Evolutionary conservation across 92 coral and sea anemone species (phyloP).

Genomic region (Porites rus): DNA sequence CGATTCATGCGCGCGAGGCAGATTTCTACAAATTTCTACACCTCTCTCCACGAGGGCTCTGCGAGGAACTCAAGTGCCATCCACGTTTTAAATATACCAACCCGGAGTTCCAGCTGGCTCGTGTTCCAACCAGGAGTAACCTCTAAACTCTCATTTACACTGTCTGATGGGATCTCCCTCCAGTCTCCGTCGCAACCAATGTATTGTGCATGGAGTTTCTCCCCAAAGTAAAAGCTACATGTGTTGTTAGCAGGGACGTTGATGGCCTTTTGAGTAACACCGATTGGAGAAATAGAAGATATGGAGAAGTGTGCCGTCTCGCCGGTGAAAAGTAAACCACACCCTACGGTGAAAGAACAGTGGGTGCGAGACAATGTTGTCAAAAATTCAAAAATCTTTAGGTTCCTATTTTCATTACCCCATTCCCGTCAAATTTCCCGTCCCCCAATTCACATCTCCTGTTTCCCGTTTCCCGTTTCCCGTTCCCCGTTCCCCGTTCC

Average conservation of each 20-base stretch:
- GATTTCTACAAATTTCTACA: too few species aligned
- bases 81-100: neutral
- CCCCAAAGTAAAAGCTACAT: conserved; percentile 20
- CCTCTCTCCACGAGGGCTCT: too few species aligned
- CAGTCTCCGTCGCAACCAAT: conserved; percentile 31
- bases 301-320: neutral
- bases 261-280: neutral
- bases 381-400: too few species aligned
- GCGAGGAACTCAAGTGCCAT: too few species aligned
- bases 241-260: conserved; percentile 24
- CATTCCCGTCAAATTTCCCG: too few species aligned
- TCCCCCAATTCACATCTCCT: too few species aligned
- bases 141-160: neutral
- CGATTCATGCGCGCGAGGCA: too few species aligned
- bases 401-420: too few species aligned
- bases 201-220: neutral
- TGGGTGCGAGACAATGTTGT: neutral
- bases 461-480: too few species aligned
- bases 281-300: neutral
- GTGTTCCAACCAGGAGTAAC: conserved; percentile 29
- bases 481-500: too few species aligned
- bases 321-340: conserved; percentile 15
- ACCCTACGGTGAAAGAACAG: conserved; percentile 1
- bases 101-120: neutral
- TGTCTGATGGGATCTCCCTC: neutral